Conservation (phyloP, 2,113 vertebrate genomes). For the Austrofundulus limnaeus region DNA sequence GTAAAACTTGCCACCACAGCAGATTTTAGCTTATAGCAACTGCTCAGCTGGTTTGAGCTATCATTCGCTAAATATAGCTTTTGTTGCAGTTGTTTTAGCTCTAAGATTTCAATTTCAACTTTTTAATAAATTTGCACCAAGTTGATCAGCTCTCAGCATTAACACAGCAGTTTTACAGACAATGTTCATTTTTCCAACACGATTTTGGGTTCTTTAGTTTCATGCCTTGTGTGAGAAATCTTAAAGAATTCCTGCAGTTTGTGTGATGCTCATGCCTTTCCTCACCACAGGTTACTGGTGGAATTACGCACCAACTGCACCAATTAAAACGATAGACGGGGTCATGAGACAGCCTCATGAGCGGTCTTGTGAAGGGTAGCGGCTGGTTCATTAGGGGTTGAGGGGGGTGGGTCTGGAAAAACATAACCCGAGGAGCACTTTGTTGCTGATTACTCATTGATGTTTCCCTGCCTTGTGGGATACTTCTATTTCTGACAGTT, state of each 20-base stretch:
- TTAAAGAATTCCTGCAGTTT: slow-evolving; percentile 18
- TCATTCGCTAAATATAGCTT: too few species aligned
- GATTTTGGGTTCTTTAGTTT: background rate
- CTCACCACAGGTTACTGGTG: slow-evolving; percentile 40
- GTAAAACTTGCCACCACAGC: too few species aligned
- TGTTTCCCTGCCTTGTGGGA: slow-evolving; percentile 66
- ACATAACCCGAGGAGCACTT: slow-evolving; percentile 54
- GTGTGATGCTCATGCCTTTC: slow-evolving; percentile 12
- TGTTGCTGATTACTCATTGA: slow-evolving; percentile 71
- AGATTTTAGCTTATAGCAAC: too few species aligned
- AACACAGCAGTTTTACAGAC: too few species aligned
- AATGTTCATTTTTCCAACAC: background rate
- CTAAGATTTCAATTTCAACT: too few species aligned
- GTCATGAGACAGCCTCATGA: slow-evolving; percentile 36
- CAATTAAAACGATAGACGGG: slow-evolving; percentile 25
- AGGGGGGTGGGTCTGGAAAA: slow-evolving; percentile 35
- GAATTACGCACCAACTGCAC: slow-evolving; percentile 42
- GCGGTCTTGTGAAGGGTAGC: slow-evolving; percentile 37
- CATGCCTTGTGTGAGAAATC: slow-evolving; percentile 1
- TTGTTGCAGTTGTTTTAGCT: too few species aligned
- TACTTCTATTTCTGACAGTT: slow-evolving; percentile 67
- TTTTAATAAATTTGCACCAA: too few species aligned
- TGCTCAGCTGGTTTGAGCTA: too few species aligned
- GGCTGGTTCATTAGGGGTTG: slow-evolving; percentile 36
- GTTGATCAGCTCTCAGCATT: too few species aligned